A percentile compares a stretch with the other conserved stretches of the same genome.
These are phyloP conservation scores for Gavia stellata DNA, from an alignment of 2,113 vertebrate genomes.

Conservation along the genomic window DNA sequence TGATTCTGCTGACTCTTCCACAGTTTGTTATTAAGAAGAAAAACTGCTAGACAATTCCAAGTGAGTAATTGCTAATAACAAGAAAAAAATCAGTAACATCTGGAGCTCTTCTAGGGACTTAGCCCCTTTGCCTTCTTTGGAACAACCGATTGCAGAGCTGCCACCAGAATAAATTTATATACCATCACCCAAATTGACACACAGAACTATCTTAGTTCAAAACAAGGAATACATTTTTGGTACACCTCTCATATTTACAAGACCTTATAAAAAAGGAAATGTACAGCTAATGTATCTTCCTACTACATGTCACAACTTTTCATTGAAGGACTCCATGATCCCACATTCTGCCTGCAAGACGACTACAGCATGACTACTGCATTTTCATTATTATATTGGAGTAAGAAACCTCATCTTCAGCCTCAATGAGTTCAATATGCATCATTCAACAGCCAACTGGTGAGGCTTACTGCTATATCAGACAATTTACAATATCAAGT, in stretches of 20 bases:
- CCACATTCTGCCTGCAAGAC: background rate
- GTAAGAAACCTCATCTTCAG: background rate
- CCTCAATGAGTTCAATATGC: background rate
- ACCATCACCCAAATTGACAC: background rate
- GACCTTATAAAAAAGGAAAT: background rate
- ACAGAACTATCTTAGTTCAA: background rate
- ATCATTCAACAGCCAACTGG: background rate
- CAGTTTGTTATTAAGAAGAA: background rate
- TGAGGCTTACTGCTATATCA: background rate
- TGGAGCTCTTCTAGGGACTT: background rate
- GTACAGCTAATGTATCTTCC: background rate
- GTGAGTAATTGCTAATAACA: conserved; percentile 2
- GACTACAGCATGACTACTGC: background rate
- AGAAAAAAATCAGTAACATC: conserved; percentile 3
- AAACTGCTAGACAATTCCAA: conserved; percentile 1
- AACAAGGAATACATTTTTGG: background rate
- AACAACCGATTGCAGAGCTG: background rate
- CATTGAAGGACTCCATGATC: background rate
- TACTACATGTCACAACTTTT: background rate
- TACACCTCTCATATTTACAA: background rate
- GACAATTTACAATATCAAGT: background rate
- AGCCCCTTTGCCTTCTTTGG: background rate
- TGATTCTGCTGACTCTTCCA: background rate
- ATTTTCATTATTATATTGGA: background rate
- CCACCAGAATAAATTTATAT: background rate